Percentiles rank a stretch among this genome's conserved stretches.
Conservation (phyloP, 2,888 invertebrate genomes). For the Parasteatoda lunata region DNA sequence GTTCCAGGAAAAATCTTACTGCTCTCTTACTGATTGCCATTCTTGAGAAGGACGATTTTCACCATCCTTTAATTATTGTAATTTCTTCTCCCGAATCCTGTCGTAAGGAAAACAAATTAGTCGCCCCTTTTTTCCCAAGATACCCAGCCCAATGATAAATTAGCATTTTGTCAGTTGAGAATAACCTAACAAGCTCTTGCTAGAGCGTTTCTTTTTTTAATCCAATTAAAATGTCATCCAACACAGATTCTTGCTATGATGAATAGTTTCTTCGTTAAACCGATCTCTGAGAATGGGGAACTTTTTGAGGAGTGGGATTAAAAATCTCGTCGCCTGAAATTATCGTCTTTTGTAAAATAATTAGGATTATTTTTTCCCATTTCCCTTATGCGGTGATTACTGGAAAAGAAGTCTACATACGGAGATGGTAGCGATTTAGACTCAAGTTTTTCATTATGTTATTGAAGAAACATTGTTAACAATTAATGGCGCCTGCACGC, state of each 20-base stretch:
- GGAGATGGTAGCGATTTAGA: conserved; percentile 7
- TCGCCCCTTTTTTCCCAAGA: conserved; percentile 58
- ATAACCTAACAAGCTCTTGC: conserved; percentile 64
- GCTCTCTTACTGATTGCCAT: conserved; percentile 44
- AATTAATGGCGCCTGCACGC: conserved; percentile 57
- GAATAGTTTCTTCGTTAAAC: conserved; percentile 66
- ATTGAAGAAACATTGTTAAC: conserved; percentile 62
- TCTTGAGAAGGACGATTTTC: conserved; percentile 54
- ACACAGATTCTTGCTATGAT: conserved; percentile 59
- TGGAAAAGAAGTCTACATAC: conserved; percentile 27
- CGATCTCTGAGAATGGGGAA: conserved; percentile 29
- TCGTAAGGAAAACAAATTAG: conserved; percentile 68
- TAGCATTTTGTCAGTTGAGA: conserved; percentile 61
- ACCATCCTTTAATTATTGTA: conserved; percentile 67
- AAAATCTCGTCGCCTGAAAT: conserved; percentile 61
- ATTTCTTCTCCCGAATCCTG: conserved; percentile 62
- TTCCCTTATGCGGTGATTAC: conserved; percentile 57
- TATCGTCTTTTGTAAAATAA: conserved; percentile 65
- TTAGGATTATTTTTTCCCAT: conserved; percentile 43
- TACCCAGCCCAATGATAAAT: conserved; percentile 63
- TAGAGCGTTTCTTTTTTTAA: conserved; percentile 57
- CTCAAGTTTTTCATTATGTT: conserved; percentile 4
- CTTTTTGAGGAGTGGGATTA: conserved; percentile 65
- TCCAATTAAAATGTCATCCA: conserved; percentile 68
- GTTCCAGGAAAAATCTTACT: conserved; percentile 22